These are phyloP conservation scores for Aphidius gifuensis DNA, from an alignment of 1,140 invertebrate species.

Conservation along the genomic window DNA sequence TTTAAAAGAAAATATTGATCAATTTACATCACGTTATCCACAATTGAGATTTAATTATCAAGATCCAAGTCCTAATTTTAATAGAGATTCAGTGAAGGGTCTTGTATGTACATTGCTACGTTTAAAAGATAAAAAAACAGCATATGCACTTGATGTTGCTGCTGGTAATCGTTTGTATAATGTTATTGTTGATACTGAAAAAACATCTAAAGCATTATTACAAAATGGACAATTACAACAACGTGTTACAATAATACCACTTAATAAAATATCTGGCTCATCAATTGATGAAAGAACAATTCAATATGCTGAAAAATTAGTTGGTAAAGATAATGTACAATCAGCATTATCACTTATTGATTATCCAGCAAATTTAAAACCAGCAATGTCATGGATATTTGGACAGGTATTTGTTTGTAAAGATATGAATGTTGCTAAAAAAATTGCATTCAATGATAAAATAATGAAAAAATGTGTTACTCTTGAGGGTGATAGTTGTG, in stretches of 20 bases:
- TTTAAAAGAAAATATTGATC: conserved; percentile 60
- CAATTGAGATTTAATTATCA: conserved; percentile 71
- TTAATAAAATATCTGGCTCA: conserved; percentile 80
- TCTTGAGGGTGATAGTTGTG: conserved; percentile 86
- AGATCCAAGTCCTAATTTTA: conserved; percentile 76
- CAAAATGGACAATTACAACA: conserved; percentile 76
- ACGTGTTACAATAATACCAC: conserved; percentile 84
- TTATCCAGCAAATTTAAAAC: conserved; percentile 66
- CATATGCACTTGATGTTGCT: conserved; percentile 80
- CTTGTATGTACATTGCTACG: conserved; percentile 73
- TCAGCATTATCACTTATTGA: conserved; percentile 79
- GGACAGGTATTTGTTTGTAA: conserved; percentile 82
- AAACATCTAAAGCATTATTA: conserved; percentile 80
- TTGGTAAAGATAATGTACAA: conserved; percentile 77
- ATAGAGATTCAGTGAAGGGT: conserved; percentile 73
- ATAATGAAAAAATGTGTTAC: conserved; percentile 83
- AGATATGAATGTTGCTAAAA: conserved; percentile 75
- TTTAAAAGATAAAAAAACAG: conserved; percentile 69
- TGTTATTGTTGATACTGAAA: conserved; percentile 86
- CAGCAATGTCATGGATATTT: conserved; percentile 88
- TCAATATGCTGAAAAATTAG: conserved; percentile 68
- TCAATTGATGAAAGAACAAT: conserved; percentile 63
- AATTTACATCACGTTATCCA: conserved; percentile 66
- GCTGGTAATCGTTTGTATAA: conserved; percentile 89
- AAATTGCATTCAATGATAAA: conserved; percentile 72